These are phyloP conservation scores for Heloderma charlesbogerti DNA, from an alignment of 2,113 vertebrate species.

Conservation along the genomic window DNA sequence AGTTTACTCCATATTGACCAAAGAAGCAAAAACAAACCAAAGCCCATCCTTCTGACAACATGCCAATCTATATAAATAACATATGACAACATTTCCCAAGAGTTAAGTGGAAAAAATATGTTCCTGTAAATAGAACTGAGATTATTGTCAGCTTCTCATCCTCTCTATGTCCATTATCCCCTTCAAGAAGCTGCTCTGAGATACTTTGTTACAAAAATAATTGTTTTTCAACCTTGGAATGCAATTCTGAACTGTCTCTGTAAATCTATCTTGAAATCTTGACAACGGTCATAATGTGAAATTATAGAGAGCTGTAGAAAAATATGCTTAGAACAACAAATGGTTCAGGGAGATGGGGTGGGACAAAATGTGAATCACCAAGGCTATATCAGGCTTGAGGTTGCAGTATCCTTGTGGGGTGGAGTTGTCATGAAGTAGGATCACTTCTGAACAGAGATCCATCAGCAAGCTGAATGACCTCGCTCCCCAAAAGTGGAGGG, in stretches of 20 bases:
- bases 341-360: not conserved
- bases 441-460: too few species aligned
- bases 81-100: slow-evolving; percentile 8
- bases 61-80: slow-evolving; percentile 9
- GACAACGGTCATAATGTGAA: slow-evolving; percentile 5
- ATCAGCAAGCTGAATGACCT: too few species aligned
- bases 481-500: too few species aligned
- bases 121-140: slow-evolving; percentile 25
- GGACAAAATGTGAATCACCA: not conserved
- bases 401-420: not conserved
- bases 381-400: not conserved
- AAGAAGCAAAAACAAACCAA: not conserved
- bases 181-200: slow-evolving; percentile 5
- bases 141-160: slow-evolving; percentile 13
- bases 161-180: slow-evolving; percentile 14
- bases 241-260: slow-evolving; percentile 13
- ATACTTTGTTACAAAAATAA: slow-evolving; percentile 34
- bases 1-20: not conserved
- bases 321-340: slow-evolving; percentile 11
- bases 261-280: slow-evolving; percentile 13
- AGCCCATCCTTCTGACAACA: not conserved
- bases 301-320: slow-evolving; percentile 4
- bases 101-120: slow-evolving; percentile 10
- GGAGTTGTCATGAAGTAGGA: too few species aligned
- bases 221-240: slow-evolving; percentile 28